Evolutionary conservation across 1,140 invertebrate species (phyloP).

Genomic region (Drosophila teissieri): DNA sequence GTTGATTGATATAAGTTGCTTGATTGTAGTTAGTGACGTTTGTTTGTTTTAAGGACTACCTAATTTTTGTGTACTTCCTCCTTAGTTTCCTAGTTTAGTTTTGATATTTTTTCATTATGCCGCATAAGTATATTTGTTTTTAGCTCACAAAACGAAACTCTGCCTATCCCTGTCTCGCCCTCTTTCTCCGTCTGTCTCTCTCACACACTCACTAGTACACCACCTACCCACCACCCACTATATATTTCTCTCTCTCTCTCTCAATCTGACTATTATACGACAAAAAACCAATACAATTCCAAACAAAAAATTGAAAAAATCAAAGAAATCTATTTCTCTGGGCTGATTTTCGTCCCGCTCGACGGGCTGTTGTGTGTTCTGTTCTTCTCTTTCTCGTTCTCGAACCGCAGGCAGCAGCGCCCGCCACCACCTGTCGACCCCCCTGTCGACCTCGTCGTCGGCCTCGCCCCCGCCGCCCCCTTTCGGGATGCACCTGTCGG

Average conservation of each 20-base stretch:
- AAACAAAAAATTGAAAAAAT: constrained; percentile 27
- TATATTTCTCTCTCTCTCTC: constrained; percentile 31
- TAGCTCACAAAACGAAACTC: constrained; percentile 59
- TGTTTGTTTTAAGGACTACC: constrained; percentile 48
- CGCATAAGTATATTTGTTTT: constrained; percentile 55
- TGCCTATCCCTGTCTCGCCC: constrained; percentile 37
- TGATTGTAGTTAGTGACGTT: constrained; percentile 67
- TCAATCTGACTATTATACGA: constrained; percentile 56
- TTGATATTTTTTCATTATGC: constrained; percentile 53
- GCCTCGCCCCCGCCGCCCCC: constrained; percentile 75
- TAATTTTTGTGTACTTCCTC: not conserved
- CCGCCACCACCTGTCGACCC: constrained; percentile 82
- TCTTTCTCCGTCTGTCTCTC: constrained; percentile 23
- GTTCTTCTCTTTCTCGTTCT: constrained; percentile 84
- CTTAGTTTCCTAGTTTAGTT: constrained; percentile 59
- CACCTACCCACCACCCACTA: constrained; percentile 20
- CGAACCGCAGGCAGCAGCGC: constrained; percentile 76
- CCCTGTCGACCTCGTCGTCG: constrained; percentile 77
- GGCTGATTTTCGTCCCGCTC: constrained; percentile 84
- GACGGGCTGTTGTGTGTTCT: constrained; percentile 83
- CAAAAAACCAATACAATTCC: constrained; percentile 31
- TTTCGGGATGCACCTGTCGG: constrained; percentile 75
- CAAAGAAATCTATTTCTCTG: constrained; percentile 80
- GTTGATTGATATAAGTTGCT: constrained; percentile 68
- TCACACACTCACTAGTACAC: constrained; percentile 51